These are phyloP conservation scores for Xylota sylvarum DNA, from an alignment of 2,888 invertebrate genomes.

Conservation along the genomic window DNA sequence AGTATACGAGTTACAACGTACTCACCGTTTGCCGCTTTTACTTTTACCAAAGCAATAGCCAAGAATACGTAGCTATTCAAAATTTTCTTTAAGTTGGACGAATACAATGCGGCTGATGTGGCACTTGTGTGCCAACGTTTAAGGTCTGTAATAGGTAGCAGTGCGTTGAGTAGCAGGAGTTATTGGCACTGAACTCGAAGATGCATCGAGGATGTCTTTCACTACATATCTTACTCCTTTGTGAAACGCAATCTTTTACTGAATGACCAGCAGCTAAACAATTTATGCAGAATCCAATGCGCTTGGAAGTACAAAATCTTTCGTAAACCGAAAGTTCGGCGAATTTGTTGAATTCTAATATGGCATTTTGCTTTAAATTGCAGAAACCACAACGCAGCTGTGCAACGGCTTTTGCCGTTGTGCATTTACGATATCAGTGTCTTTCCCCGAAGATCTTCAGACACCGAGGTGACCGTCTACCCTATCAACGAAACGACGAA, in stretches of 20 bases:
- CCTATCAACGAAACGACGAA: constrained; percentile 52
- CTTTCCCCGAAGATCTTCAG: constrained; percentile 37
- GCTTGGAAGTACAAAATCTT: constrained; percentile 34
- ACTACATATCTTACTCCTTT: too few relatives aligned
- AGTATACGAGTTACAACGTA: constrained; percentile 34
- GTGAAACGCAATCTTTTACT: too few relatives aligned
- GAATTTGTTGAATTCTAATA: constrained; percentile 42
- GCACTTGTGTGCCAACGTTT: constrained; percentile 1
- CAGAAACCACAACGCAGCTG: constrained; percentile 28
- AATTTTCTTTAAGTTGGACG: background rate
- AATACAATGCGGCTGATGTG: constrained; percentile 24
- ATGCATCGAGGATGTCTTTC: constrained; percentile 39
- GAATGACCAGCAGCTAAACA: constrained; percentile 34
- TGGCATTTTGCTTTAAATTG: constrained; percentile 15
- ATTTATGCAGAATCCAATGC: constrained; percentile 37
- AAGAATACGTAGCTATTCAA: background rate
- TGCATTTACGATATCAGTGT: constrained; percentile 38
- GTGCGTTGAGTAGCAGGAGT: too few relatives aligned
- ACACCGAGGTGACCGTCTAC: constrained; percentile 50
- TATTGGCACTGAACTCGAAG: background rate
- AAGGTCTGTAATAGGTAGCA: too few relatives aligned
- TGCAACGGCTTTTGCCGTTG: constrained; percentile 5
- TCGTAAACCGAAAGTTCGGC: constrained; percentile 30
- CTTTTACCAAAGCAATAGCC: constrained; percentile 40
- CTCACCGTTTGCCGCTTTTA: constrained; percentile 25